These are phyloP conservation scores for Lepas anatifera DNA, from an alignment of 2,888 invertebrate species.

Conservation along the genomic window DNA sequence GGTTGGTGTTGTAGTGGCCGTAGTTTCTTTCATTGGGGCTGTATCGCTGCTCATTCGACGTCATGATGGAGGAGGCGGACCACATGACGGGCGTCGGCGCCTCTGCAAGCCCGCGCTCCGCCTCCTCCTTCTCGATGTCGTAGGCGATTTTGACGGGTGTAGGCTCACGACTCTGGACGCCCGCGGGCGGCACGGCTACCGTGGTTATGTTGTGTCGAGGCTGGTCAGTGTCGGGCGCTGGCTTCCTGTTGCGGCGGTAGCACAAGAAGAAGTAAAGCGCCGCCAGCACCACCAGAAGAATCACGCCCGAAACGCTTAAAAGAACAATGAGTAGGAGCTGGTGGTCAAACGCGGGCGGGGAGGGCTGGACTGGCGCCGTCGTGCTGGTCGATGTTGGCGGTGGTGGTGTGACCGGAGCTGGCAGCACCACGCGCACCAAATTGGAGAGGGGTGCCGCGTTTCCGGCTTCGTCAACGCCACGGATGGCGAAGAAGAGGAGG, in stretches of 20 bases:
- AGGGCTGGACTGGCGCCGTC: conserved; percentile 12
- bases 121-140: neutral
- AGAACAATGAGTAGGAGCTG: conserved; percentile 21
- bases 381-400: conserved; percentile 35
- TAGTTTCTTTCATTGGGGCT: neutral
- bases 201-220: neutral
- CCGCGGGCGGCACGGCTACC: neutral
- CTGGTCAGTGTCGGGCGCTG: conserved; percentile 10
- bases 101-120: neutral
- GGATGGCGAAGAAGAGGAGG: conserved; percentile 42
- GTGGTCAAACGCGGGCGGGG: conserved; percentile 1
- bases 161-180: neutral
- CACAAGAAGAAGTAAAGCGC: conserved; percentile 21
- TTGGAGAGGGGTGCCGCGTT: conserved; percentile 40
- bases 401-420: conserved; percentile 37
- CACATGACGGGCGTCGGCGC: conserved; percentile 6
- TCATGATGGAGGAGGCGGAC: conserved; percentile 5
- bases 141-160: conserved; percentile 6
- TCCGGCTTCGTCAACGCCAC: conserved; percentile 38
- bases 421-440: conserved; percentile 41
- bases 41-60: neutral
- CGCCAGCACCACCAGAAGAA: conserved; percentile 18
- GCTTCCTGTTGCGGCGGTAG: conserved; percentile 19
- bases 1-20: conserved; percentile 1
- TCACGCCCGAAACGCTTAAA: conserved; percentile 20